phyloP scores from a whole-genome alignment of 2,113 vertebrate species.

The Prolemur simus region DNA sequence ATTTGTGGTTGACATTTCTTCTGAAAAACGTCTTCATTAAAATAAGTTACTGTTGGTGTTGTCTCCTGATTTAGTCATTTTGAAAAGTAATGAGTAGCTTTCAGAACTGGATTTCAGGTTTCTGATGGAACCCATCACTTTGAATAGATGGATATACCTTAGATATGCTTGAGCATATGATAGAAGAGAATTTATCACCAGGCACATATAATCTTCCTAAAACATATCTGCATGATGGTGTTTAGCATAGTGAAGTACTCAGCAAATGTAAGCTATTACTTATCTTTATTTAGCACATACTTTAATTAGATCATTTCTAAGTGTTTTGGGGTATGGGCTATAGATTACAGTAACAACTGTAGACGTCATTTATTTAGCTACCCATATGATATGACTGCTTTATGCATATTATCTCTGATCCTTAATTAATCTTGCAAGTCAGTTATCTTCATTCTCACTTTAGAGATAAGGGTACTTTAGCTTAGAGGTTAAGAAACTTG shows the following conservation, averaged over 20 bases:
- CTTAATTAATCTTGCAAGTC: neutral
- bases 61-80: conserved; percentile 54
- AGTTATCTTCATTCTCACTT: neutral
- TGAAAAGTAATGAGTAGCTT: conserved; percentile 58
- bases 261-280: neutral
- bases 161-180: neutral
- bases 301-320: neutral
- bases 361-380: neutral
- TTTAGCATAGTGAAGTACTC: neutral
- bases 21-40: conserved; percentile 45
- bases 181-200: conserved; percentile 13
- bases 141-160: conserved; percentile 42
- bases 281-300: neutral
- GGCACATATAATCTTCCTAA: neutral
- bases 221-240: neutral
- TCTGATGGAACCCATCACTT: conserved; percentile 47
- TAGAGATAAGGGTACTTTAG: neutral
- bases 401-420: neutral
- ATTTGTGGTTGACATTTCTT: conserved; percentile 66
- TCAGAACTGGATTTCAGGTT: conserved; percentile 61
- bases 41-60: conserved; percentile 69
- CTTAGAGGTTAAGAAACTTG: neutral
- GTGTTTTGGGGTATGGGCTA: neutral
- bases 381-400: neutral
- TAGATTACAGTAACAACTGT: neutral